These are phyloP conservation scores for Drosophila bifasciata DNA, from an alignment of 1,140 invertebrate species.

Conservation along the genomic window DNA sequence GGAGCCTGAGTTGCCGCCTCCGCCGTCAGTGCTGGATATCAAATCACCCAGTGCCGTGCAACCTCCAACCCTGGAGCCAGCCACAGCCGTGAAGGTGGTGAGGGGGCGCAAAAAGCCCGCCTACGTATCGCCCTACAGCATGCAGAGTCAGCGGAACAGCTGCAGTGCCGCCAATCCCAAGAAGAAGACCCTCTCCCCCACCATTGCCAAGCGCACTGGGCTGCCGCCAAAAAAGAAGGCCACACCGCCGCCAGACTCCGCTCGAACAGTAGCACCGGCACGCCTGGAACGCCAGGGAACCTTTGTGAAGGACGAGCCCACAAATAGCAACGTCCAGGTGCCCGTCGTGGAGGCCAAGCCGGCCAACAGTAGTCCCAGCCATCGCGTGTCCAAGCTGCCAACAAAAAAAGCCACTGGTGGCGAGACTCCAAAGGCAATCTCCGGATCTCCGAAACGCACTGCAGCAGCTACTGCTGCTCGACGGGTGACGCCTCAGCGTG, in stretches of 20 bases:
- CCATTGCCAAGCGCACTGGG: constrained; percentile 62
- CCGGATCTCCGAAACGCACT: constrained; percentile 44
- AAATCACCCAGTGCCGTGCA: constrained; percentile 6
- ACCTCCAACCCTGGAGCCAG: constrained; percentile 40
- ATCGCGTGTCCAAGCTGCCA: constrained; percentile 81
- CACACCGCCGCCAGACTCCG: constrained; percentile 6
- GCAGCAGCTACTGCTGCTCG: constrained; percentile 14
- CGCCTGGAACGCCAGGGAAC: constrained; percentile 92
- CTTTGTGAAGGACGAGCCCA: constrained; percentile 92
- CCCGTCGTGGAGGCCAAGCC: constrained; percentile 84
- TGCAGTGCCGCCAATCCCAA: constrained; percentile 46
- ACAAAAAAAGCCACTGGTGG: constrained; percentile 65
- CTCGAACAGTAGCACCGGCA: constrained; percentile 51
- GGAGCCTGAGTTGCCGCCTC: constrained; percentile 30
- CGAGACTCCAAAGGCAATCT: constrained; percentile 40
- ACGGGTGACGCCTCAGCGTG: constrained; percentile 85
- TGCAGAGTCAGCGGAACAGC: constrained; percentile 78
- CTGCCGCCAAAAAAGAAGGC: constrained; percentile 55
- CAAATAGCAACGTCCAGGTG: constrained; percentile 83
- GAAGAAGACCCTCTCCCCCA: constrained; percentile 59
- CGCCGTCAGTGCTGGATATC: constrained; percentile 8
- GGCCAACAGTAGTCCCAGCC: constrained; percentile 84
- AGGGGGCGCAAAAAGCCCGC: constrained; percentile 90
- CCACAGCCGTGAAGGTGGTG: constrained; percentile 87
- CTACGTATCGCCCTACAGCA: constrained; percentile 87